These are phyloP conservation scores for Rhynchophorus ferrugineus DNA, from an alignment of 1,140 invertebrate genomes.

Conservation along the genomic window DNA sequence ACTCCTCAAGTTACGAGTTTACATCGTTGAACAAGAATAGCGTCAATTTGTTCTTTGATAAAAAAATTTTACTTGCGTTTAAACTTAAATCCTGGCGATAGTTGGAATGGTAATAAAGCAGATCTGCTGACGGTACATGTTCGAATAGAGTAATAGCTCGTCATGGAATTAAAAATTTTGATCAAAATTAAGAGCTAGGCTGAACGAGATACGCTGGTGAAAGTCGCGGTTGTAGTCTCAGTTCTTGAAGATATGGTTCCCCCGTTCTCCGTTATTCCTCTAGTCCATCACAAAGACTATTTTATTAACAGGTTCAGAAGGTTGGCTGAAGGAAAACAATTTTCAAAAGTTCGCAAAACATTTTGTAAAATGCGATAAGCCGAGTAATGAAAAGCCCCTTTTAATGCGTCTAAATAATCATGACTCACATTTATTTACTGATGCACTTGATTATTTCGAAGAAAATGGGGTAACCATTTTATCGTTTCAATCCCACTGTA, in stretches of 20 bases:
- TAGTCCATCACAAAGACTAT: neutral
- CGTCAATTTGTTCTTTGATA: neutral
- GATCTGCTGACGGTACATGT: too few relatives aligned
- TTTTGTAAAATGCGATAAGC: neutral
- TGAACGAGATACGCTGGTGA: neutral
- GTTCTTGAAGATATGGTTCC: neutral
- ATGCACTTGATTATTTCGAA: constrained; percentile 28
- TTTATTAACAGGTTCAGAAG: neutral
- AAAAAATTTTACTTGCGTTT: neutral
- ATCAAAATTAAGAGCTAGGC: neutral
- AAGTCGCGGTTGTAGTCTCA: neutral
- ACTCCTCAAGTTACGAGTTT: neutral
- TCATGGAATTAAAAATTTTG: too few relatives aligned
- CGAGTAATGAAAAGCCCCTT: neutral
- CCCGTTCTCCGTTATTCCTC: neutral
- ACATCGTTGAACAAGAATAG: neutral
- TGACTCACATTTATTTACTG: constrained; percentile 21
- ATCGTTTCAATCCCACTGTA: constrained; percentile 36
- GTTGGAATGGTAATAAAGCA: neutral
- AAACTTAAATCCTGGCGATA: neutral
- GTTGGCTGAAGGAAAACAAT: neutral
- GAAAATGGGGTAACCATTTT: constrained; percentile 35
- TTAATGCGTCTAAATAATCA: constrained; percentile 21
- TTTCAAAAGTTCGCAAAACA: neutral
- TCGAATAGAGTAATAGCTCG: too few relatives aligned